phyloP scores from a whole-genome alignment of 2,113 vertebrate genomes.

The Pseudorectes ferrugineus region DNA sequence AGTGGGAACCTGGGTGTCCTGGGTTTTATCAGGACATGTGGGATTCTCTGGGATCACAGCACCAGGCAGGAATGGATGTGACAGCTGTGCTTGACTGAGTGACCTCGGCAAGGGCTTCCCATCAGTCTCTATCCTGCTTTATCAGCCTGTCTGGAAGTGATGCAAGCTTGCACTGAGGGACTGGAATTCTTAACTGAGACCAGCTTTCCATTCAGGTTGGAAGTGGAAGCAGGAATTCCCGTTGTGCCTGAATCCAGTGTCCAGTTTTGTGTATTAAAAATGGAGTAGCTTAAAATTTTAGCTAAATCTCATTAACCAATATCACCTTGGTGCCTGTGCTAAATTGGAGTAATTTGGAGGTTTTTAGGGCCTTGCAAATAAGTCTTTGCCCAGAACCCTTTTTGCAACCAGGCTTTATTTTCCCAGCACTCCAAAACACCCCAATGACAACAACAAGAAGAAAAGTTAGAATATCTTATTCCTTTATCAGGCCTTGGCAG shows the following conservation, averaged over 20 bases:
- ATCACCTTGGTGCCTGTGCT: neutral
- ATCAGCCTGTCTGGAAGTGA: neutral
- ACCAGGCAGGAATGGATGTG: neutral
- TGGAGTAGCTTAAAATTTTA: neutral
- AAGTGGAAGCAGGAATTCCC: neutral
- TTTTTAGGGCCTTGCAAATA: neutral
- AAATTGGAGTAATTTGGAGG: neutral
- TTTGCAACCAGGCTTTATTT: neutral
- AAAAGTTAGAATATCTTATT: neutral
- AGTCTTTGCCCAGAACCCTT: neutral
- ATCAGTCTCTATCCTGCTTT: neutral
- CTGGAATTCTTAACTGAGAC: neutral
- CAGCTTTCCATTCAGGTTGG: neutral
- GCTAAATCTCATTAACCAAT: too few species aligned
- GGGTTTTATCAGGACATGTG: neutral
- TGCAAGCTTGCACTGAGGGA: neutral
- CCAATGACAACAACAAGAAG: neutral
- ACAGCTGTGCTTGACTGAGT: neutral
- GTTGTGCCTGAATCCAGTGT: neutral
- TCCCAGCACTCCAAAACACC: neutral
- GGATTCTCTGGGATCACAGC: neutral
- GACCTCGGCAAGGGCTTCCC: neutral
- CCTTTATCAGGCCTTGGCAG: slow-evolving; percentile 48
- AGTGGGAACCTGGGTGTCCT: neutral
- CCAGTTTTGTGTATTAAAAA: neutral